Conservation (phyloP, 2,888 invertebrate species). For the Drosophila meridiana region DNA sequence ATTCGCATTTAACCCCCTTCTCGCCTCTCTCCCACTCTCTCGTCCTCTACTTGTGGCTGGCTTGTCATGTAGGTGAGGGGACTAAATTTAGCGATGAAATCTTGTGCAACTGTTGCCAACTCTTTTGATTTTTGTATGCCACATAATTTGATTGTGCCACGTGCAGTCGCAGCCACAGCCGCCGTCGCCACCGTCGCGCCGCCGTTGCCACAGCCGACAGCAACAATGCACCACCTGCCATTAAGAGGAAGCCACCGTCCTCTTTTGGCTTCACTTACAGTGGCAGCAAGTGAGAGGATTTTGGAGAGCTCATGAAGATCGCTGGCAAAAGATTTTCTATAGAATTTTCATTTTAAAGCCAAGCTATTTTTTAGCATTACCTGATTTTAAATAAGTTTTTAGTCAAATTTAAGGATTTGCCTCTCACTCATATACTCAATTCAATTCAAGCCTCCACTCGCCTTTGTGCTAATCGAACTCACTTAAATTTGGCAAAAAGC, state of each 20-base stretch:
- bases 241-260: neutral
- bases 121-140: conserved; percentile 46
- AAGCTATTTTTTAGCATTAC: neutral
- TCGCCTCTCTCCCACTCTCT: neutral
- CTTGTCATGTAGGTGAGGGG: conserved; percentile 16
- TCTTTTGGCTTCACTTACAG: neutral
- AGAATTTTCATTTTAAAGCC: neutral
- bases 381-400: neutral
- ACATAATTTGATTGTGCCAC: conserved; percentile 58
- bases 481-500: neutral
- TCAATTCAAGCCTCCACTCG: neutral
- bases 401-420: neutral
- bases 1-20: conserved; percentile 43
- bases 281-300: conserved; percentile 6
- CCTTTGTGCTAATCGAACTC: neutral
- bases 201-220: conserved; percentile 11
- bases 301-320: neutral
- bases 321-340: neutral
- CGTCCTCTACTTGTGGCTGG: neutral
- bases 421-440: neutral
- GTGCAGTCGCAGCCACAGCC: conserved; percentile 34
- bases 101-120: conserved; percentile 52
- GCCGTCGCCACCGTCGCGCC: neutral
- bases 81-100: conserved; percentile 39
- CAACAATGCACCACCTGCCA: conserved; percentile 34